Base-by-base conservation (phyloP, 2,797 vertebrate species). In the Phrynocephalus vlangalii region DNA sequence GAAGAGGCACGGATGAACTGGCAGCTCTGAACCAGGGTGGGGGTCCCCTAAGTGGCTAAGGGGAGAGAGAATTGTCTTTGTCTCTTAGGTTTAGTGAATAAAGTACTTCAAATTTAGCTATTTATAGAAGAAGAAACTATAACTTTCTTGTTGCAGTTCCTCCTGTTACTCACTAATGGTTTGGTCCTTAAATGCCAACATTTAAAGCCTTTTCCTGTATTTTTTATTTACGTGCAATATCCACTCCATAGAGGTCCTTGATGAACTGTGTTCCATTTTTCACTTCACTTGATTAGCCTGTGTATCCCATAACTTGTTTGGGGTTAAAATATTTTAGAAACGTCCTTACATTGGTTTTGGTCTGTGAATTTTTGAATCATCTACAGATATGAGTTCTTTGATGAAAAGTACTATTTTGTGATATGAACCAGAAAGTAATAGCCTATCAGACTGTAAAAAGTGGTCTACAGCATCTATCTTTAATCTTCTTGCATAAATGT, bases 361-460 rank as follows among this genome's bases (percentile, higher is more conserved):
- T 97, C 96, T 94, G 95, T 94, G 97, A 94, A 94, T 94, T 96
- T 96, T 96, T 95, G 96, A 97, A 97, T 98, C 97, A 97, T 97
- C 95, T 96, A 93, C 95, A 94, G 96, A 96, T 93, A 94, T 92
- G 94, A 95, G 95, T 88, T 95, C 94, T 95, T 94, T 95, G 94
- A 97, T 95, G 95, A 96, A 96, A 96, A 96, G 95, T 95, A 94
- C 91, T 94, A 92, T 94, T 95, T 94, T 96, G 96, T 94, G 96
- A 97, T 96, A 97, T 96, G 96, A 96, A 96, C 96, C 97, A 96
- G 96, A 97, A 96, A 97, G 97, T 95, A 96, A 95, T 93, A 93
- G 94, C 93, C 93, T 92, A 93, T 96, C 95, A 94, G 94, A 91
- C 94, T 83, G 73, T 83, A 94, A 94, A 95, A 95, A 95, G 94